A percentile compares a stretch with the other conserved stretches of the same genome.
Conservation (phyloP, 2,888 invertebrate genomes). For the Serripes groenlandicus region DNA sequence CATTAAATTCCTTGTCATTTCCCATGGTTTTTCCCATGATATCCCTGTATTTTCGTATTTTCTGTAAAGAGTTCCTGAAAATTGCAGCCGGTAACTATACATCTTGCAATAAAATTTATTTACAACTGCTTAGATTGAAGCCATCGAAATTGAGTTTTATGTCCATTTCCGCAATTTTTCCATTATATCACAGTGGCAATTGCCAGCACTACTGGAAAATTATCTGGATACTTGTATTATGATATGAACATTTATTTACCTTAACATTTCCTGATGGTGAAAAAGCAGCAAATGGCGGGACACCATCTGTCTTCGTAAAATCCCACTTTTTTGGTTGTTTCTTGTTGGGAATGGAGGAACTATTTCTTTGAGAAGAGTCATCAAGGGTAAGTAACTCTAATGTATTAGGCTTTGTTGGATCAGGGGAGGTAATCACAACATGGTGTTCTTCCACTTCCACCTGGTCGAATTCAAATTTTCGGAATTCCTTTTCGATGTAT, state of each 20-base stretch:
- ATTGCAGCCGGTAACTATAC: too few species aligned
- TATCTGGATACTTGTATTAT: too few species aligned
- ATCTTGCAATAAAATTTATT: too few species aligned
- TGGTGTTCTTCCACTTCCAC: constrained; percentile 71
- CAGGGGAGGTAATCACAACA: constrained; percentile 71
- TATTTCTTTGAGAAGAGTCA: constrained; percentile 15
- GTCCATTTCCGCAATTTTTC: too few species aligned
- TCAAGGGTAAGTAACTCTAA: constrained; percentile 66
- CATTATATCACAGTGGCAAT: too few species aligned
- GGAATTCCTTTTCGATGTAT: constrained; percentile 59
- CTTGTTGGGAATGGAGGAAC: neutral
- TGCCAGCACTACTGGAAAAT: too few species aligned
- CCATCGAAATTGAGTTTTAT: too few species aligned
- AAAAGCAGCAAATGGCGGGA: constrained; percentile 65
- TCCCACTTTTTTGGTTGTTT: neutral
- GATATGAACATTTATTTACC: constrained; percentile 61
- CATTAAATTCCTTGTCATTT: too few species aligned
- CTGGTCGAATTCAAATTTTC: constrained; percentile 67
- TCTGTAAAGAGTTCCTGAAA: too few species aligned
- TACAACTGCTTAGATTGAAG: too few species aligned
- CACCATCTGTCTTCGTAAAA: neutral
- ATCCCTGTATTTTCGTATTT: too few species aligned
- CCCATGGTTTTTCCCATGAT: too few species aligned
- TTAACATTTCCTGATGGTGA: constrained; percentile 74
- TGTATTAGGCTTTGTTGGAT: constrained; percentile 72